A percentile compares a stretch with the other conserved stretches of the same genome.
Evolutionary conservation across 23 tunicate species (phyloP).

Genomic region (Ciona savignyi): DNA sequence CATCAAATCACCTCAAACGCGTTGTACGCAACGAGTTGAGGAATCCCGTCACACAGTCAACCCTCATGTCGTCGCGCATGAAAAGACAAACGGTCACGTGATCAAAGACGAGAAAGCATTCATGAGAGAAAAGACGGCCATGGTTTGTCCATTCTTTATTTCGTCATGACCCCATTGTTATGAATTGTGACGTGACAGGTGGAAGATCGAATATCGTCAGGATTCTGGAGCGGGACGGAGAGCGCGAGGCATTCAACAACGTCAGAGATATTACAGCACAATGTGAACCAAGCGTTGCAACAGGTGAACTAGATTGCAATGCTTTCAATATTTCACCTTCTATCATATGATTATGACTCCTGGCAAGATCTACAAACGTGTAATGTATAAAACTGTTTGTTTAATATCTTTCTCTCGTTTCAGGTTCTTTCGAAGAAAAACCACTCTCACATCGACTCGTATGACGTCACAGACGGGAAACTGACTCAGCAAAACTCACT

Average conservation of each 20-base stretch:
- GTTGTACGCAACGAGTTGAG: too few relatives aligned
- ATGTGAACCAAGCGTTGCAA: slow-evolving; percentile 42
- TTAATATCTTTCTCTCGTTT: neutral
- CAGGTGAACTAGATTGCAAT: slow-evolving; percentile 52
- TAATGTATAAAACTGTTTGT: too few relatives aligned
- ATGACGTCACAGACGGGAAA: neutral
- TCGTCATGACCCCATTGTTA: neutral
- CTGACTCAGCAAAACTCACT: neutral
- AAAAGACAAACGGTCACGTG: slow-evolving; percentile 6
- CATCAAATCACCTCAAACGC: neutral
- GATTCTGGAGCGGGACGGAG: slow-evolving; percentile 97
- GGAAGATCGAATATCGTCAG: slow-evolving; percentile 84
- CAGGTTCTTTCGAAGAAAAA: neutral
- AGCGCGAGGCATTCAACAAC: slow-evolving; percentile 77
- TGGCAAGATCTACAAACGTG: too few relatives aligned
- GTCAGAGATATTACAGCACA: slow-evolving; percentile 55
- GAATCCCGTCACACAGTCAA: too few relatives aligned
- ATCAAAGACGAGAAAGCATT: neutral
- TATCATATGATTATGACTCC: too few relatives aligned
- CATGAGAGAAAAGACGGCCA: slow-evolving; percentile 18
- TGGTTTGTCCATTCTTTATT: slow-evolving; percentile 2
- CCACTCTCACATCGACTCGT: neutral
- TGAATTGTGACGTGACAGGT: slow-evolving; percentile 25
- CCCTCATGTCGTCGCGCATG: neutral
- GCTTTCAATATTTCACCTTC: too few relatives aligned